phyloP scores from a whole-genome alignment of 2,113 vertebrate genomes.

The Rhipidura dahli region DNA sequence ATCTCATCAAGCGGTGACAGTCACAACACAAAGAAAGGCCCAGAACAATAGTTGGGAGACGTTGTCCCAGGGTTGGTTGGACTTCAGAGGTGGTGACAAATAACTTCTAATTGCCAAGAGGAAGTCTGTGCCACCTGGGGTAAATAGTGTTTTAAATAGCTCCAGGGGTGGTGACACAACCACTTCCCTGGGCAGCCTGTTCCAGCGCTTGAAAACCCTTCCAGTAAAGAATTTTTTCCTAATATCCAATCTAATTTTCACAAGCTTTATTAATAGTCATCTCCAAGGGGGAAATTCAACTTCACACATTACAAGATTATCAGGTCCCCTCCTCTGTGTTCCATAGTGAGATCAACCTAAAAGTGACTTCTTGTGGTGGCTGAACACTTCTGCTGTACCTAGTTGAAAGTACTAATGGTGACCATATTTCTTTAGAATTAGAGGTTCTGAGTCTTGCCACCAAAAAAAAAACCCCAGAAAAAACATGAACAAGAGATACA shows the following conservation, averaged over 20 bases:
- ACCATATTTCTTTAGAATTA: not conserved
- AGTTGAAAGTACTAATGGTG: not conserved
- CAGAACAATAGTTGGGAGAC: not conserved
- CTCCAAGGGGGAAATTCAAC: not conserved
- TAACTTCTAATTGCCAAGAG: not conserved
- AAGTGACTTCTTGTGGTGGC: not conserved
- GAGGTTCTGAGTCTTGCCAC: not conserved
- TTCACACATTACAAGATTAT: not conserved
- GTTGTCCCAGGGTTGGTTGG: not conserved
- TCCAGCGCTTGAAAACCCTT: not conserved
- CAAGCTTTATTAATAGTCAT: not conserved
- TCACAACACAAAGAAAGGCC: not conserved
- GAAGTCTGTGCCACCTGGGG: not conserved
- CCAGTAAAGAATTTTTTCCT: not conserved
- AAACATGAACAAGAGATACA: accelerated
- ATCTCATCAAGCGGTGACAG: not conserved
- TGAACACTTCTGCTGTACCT: not conserved
- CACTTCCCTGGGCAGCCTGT: not conserved
- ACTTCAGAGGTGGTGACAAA: not conserved
- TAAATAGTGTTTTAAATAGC: not conserved
- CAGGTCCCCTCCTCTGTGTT: not conserved
- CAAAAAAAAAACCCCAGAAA: not conserved
- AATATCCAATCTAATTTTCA: not conserved
- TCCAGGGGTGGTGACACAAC: not conserved
- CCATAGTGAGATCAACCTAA: not conserved